Evolutionary conservation across 2,797 vertebrate species (phyloP), one percentile per base, ranked within the genome.

Genomic region (Melanotaenia boesemani): DNA sequence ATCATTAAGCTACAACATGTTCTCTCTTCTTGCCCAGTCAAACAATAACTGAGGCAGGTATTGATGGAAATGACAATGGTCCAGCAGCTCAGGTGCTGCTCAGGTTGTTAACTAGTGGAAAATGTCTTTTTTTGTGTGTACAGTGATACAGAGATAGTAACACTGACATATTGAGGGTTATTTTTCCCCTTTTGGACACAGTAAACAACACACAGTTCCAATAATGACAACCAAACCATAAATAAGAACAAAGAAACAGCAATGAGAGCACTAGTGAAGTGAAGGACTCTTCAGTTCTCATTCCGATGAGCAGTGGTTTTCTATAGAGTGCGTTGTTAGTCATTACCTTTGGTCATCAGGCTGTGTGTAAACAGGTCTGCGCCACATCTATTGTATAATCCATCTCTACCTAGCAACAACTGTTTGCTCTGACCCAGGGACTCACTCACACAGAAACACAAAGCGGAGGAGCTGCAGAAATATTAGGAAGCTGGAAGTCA

Each of bases 401-500:
- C 79, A 81, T 68, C 18, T 79, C 89, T 92, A 90, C 94, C 90
- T 93, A 92, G 93, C 93, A 95, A 94, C 94, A 80, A 54, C 57
- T 94, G 90, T 94, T 94, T 94, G 86, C 91, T 85, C 74, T 89
- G 68, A 76, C 52, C 30, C 54, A 60, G 28, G 70, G 39, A 52
- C 62, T 58, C 72, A 77, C 57, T 44, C 50, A 12, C 20, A 61
- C 74, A 70, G 66, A 74, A 54, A 79, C 61, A 63, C 71, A 56
- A 67, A 69, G 22, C 36, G 26, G 7, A 72, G 15, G 50, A 83
- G 57, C 32, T 11, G 10, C 58, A 63, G 26, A 72, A 66, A 62
- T 24, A 72, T 28, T 1, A 68, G 18, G 32, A 58, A 32, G 34
- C 56, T 52, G 22, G 70, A 44, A 46, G 58, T 67, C 56, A 66